Evolutionary conservation across 1,140 invertebrate species (phyloP).

Genomic region (Aphaenogaster ashmeadi): DNA sequence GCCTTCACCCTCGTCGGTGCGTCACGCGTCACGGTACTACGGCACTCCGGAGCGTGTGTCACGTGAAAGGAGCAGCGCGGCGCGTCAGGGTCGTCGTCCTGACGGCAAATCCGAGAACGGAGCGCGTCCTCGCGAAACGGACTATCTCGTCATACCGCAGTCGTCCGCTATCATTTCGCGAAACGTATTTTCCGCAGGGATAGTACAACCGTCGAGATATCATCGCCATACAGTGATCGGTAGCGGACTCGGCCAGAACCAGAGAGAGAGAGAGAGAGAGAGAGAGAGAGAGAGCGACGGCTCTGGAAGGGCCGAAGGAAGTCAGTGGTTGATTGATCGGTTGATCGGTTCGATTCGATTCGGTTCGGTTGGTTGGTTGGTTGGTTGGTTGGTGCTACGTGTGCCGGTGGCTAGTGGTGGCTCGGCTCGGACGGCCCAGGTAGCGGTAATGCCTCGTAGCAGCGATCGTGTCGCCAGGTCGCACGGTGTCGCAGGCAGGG

Average conservation of each 20-base stretch:
- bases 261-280: not conserved
- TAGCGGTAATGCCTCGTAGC: slow-evolving; percentile 75
- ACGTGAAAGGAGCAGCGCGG: slow-evolving; percentile 55
- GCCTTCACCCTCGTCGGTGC: slow-evolving; percentile 66
- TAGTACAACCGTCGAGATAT: not conserved
- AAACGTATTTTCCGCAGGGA: not conserved
- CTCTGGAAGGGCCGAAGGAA: not conserved
- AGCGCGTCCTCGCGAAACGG: slow-evolving; percentile 1
- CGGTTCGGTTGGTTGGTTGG: slow-evolving; percentile 1
- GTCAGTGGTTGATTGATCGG: slow-evolving; percentile 53
- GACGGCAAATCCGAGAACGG: slow-evolving; percentile 18
- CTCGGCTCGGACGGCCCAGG: slow-evolving; percentile 50
- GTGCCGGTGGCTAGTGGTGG: slow-evolving; percentile 66
- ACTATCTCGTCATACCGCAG: not conserved
- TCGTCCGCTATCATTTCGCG: not conserved
- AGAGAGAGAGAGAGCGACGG: not conserved
- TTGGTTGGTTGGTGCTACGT: slow-evolving; percentile 63
- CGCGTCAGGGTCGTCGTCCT: slow-evolving; percentile 64
- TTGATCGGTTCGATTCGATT: slow-evolving; percentile 42
- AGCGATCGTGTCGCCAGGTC: slow-evolving; percentile 65
- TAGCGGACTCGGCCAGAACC: not conserved
- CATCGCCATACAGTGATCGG: not conserved
- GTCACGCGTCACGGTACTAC: slow-evolving; percentile 37
- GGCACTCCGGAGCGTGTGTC: slow-evolving; percentile 36
- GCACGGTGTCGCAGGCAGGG: slow-evolving; percentile 72